Conservation (phyloP, 2,113 vertebrate species). For the Macquaria ambigua region DNA sequence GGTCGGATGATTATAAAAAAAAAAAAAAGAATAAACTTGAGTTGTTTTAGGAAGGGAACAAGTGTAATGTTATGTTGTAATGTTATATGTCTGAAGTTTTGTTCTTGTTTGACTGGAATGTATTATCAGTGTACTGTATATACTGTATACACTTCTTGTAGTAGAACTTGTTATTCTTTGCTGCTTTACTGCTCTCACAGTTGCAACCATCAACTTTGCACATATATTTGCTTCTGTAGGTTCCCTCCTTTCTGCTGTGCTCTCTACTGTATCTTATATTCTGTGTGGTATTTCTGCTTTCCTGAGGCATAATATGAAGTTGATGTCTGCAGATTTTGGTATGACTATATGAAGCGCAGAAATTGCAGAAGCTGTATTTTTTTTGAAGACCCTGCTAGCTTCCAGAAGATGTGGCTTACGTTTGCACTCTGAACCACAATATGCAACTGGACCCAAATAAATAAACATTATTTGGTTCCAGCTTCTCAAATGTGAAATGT, state of each 20-base stretch:
- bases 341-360: background rate
- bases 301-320: background rate
- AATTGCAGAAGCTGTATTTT: background rate
- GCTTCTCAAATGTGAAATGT: background rate
- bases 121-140: background rate
- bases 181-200: background rate
- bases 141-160: background rate
- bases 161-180: background rate
- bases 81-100: background rate
- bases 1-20: background rate
- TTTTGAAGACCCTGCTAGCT: background rate
- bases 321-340: background rate
- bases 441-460: background rate
- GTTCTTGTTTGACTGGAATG: background rate
- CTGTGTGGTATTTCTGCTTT: background rate
- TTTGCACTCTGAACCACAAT: background rate
- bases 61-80: background rate
- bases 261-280: constrained; percentile 4
- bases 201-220: constrained; percentile 4
- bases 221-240: background rate
- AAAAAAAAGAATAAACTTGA: background rate
- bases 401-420: background rate
- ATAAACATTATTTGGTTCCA: background rate
- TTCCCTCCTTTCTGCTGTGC: background rate
- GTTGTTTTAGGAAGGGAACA: background rate